These are phyloP conservation scores for Noctilio leporinus DNA, from an alignment of 2,113 vertebrate genomes.

Conservation along the genomic window DNA sequence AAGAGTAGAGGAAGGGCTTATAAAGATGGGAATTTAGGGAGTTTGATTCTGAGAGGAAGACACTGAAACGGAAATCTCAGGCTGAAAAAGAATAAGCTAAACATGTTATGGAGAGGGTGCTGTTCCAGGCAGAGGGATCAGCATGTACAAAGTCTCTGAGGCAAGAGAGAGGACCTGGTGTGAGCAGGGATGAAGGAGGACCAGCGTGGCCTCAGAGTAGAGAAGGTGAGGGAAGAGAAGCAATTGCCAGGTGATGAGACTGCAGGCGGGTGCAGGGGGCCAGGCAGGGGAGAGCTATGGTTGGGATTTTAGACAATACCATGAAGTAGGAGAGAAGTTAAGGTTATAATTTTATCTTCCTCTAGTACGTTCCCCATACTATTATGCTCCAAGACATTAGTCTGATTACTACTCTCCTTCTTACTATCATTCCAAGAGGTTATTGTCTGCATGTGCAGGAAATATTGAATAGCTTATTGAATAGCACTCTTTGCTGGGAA, in stretches of 20 bases:
- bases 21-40: not conserved
- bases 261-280: not conserved
- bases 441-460: not conserved
- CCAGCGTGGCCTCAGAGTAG: accelerated
- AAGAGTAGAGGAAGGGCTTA: not conserved
- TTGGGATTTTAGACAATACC: no score
- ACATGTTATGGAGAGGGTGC: no score
- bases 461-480: no score
- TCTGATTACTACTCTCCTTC: not conserved
- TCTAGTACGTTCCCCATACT: not conserved
- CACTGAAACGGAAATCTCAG: not conserved
- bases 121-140: not conserved
- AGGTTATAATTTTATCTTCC: not conserved
- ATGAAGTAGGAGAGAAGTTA: not conserved
- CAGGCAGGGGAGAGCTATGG: no score
- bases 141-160: not conserved
- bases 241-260: not conserved
- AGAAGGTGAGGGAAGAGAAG: not conserved
- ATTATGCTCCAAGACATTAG: not conserved
- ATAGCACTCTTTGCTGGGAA: not conserved
- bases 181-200: not conserved
- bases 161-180: not conserved
- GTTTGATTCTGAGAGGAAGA: not conserved
- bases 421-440: not conserved
- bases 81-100: not conserved